A percentile compares a stretch with the other conserved stretches of the same genome.
phyloP scores from a whole-genome alignment of 2,797 vertebrate genomes.

The Poecile montanus region DNA sequence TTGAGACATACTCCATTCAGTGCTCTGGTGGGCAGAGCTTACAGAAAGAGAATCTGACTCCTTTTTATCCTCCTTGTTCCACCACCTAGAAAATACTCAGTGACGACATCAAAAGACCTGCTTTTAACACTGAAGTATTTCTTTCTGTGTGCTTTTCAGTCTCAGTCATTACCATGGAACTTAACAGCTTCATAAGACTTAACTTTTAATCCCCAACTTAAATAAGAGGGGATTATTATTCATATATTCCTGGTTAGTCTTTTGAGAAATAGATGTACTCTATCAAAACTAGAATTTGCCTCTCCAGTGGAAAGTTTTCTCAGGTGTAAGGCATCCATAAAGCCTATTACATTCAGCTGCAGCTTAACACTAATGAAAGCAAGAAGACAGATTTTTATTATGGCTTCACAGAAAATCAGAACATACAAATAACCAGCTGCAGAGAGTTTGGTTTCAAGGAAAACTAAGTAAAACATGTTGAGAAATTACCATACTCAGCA shows the following conservation, averaged over 20 bases:
- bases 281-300: neutral
- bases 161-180: neutral
- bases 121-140: neutral
- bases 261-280: neutral
- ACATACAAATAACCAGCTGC: neutral
- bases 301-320: neutral
- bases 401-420: neutral
- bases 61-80: neutral
- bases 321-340: neutral
- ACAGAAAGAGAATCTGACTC: neutral
- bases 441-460: neutral
- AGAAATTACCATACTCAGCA: neutral
- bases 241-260: neutral
- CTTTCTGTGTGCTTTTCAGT: neutral
- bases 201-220: neutral
- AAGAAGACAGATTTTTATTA: neutral
- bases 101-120: neutral
- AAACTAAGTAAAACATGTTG: neutral
- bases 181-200: neutral
- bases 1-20: neutral
- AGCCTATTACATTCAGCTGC: neutral
- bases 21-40: neutral
- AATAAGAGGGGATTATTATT: neutral
- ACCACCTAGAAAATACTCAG: neutral
- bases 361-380: neutral